Base-by-base conservation (phyloP, 2,113 vertebrate genomes). In the Acrocephalus kingi region DNA sequence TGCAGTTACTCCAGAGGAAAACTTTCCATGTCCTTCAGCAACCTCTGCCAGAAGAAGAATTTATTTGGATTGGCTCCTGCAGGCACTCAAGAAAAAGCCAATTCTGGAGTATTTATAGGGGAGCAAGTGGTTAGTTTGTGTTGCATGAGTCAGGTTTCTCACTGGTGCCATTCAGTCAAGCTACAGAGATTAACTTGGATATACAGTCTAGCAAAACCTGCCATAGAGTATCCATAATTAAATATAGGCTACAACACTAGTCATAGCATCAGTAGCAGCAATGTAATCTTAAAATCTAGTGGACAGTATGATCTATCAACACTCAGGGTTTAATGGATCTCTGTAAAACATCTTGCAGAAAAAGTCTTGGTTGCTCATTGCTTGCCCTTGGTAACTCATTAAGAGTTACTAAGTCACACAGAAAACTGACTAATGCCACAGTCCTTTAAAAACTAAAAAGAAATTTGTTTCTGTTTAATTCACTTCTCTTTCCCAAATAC, bases 251-350 rank as follows among this genome's bases (percentile, higher is more conserved):
- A 61, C 84, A 82, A 14, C 27, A 49, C 19, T 52, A 75, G 49
- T 54, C 64, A 76, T 37, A 78, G 73, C 33, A 48, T 46, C 84
- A 89, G 62, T 43, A 89, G 84, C 58, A 87, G 64, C 20, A 13
- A 0, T 15, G 33, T 84, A 79, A 82, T 66, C 31, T 68, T 84
- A 79, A 87, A 79, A 62, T 81, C 39, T 21, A 72, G 15, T 30
- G 61, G 66, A 73, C 89, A 92, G 39, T 15, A 62, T 69, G 61
- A 91, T 61, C 80, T 92, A 45, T 79, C 58, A 95, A 37, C 67
- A 49, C 45, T 61, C 0, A 4, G 39, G 28, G 54, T 84, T 89
- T 82, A 82, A 84, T 7, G 39, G 62, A 64, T 82, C 85, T 82
- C 62, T 87, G 52, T 68, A 61, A 87, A 84, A 68, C 46, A 69